These are phyloP conservation scores for Phoebastria nigripes DNA, from an alignment of 2,797 vertebrate genomes.

Conservation along the genomic window DNA sequence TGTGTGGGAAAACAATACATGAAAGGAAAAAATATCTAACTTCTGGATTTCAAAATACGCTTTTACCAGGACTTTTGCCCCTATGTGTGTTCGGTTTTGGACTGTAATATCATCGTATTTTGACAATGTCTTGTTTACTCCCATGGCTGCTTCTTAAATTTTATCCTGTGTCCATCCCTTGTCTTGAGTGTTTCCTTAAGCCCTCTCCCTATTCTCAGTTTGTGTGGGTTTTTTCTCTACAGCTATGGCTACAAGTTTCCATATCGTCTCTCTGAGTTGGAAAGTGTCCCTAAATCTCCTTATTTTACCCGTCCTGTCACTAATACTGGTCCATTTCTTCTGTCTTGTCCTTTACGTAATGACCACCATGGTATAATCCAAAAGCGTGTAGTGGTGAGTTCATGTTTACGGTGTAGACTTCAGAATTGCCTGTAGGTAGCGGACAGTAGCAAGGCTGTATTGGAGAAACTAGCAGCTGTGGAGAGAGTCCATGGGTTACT, in stretches of 20 bases:
- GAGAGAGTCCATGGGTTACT: neutral
- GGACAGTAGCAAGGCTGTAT: neutral
- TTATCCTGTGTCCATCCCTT: neutral
- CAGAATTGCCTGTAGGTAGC: neutral
- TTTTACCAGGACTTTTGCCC: neutral
- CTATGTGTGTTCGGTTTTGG: accelerated
- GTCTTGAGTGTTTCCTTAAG: neutral
- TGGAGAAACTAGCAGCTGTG: neutral
- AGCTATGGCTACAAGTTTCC: neutral
- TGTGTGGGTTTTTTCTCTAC: neutral
- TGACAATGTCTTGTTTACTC: neutral
- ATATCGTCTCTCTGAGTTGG: neutral
- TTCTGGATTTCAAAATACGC: slow-evolving; percentile 37
- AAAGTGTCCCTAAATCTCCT: neutral
- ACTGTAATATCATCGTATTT: neutral
- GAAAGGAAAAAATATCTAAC: slow-evolving; percentile 44
- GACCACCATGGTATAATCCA: neutral
- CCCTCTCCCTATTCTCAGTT: neutral
- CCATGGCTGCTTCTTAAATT: neutral
- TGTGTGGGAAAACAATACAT: slow-evolving; percentile 69
- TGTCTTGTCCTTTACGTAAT: neutral
- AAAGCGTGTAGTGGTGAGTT: neutral
- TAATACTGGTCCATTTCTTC: neutral
- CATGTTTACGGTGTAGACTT: neutral
- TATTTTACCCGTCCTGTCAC: neutral